Evolutionary conservation across 1,140 invertebrate species (phyloP).

Genomic region (Drosophila bocki): DNA sequence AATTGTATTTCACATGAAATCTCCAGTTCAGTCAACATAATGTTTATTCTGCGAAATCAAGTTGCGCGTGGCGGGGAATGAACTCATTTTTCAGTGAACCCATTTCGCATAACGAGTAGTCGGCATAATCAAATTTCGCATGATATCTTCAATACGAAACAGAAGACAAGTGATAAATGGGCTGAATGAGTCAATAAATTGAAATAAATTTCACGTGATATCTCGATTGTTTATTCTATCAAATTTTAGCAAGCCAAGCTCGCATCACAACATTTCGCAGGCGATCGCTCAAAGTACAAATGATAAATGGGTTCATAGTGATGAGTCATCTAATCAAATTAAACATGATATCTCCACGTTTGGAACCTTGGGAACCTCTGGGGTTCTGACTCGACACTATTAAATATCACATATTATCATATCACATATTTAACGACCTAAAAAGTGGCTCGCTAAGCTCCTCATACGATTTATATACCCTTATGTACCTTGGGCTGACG

Average conservation of each 20-base stretch:
- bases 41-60: not conserved
- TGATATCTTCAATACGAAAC: not conserved
- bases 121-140: slow-evolving; percentile 11
- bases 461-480: slow-evolving; percentile 11
- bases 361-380: not conserved
- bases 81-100: not conserved
- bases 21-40: not conserved
- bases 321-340: slow-evolving; percentile 30
- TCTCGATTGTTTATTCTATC: slow-evolving; percentile 1
- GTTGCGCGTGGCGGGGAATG: not conserved
- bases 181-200: slow-evolving; percentile 8
- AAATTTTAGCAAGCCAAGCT: slow-evolving; percentile 6
- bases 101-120: not conserved
- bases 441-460: slow-evolving; percentile 6
- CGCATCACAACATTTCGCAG: not conserved
- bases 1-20: slow-evolving; percentile 17
- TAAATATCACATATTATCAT: slow-evolving; percentile 20
- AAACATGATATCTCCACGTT: slow-evolving; percentile 33
- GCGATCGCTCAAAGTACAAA: slow-evolving; percentile 9
- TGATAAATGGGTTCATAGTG: not conserved
- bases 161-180: not conserved
- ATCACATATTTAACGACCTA: not conserved
- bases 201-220: slow-evolving; percentile 13
- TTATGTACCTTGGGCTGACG: slow-evolving; percentile 13
- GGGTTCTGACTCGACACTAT: slow-evolving; percentile 8